Base-by-base conservation (phyloP, 2,113 vertebrate genomes). In the Malurus melanocephalus region DNA sequence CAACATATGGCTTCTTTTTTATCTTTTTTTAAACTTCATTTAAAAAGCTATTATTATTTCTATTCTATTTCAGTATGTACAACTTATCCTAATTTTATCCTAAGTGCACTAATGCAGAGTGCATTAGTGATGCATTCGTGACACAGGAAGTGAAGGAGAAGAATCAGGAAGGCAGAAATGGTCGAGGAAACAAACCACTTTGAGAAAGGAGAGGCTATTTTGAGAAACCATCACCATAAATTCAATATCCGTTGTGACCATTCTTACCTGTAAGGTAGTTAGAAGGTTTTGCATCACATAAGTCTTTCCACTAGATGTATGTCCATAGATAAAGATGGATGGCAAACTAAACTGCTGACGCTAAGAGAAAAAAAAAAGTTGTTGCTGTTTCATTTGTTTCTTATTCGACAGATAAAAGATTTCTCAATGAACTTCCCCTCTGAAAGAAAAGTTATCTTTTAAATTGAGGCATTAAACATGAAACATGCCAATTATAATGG, bases 301-400 rank as follows among this genome's bases (percentile, higher is more conserved):
- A 42, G 99, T 99, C 95, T 99, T 99, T 69, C 99, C 99, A 87
- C 99, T 98, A 55, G 98, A 98, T 52, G 98, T 98, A 88, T 99
- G 99, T 53, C 99, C 99, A 6, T 99, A 99, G 87, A 99, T 98
- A 94, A 99, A 99, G 94, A 99, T 92, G 14, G 99, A 98, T 21
- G 98, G 98, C 93, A 98, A 98, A 94, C 98, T 98, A 92, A 97
- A 98, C 43, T 99, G 99, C 64, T 98, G 96, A 30, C 98, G 98
- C 99, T 92, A 68, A 15, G 30, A 9, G 13, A 28, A 38, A 56
- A 10, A 64, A 55, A 30, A 61, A n/a, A 49, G 5, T 13, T 32
- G 26, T 33, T 69, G 46, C 23, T 48, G 7, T 55, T 89, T 91
- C 30, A 68, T 33, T 48, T 49, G 5, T 38, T 32, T 67, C 56